These are phyloP conservation scores for Muntiacus muntjak DNA, from an alignment of 2,113 vertebrate genomes.

Conservation along the genomic window DNA sequence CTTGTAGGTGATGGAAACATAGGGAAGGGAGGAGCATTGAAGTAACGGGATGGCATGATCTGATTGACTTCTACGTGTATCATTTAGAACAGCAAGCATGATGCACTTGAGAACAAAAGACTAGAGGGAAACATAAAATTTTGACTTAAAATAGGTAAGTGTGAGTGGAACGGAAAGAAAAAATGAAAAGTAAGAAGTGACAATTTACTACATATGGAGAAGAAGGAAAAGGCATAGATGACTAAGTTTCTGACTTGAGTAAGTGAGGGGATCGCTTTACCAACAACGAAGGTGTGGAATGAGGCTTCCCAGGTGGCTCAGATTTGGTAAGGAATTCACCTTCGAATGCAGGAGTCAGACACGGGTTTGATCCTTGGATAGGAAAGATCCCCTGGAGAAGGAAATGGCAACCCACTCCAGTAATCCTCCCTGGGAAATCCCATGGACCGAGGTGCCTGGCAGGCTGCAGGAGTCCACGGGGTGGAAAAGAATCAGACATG, in stretches of 20 bases:
- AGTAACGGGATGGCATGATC: not conserved
- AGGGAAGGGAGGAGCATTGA: not conserved
- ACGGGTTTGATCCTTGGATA: not conserved
- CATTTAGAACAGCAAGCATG: not conserved
- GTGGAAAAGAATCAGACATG: not conserved
- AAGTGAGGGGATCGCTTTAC: not conserved
- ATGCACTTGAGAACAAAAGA: not conserved
- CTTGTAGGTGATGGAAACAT: not conserved
- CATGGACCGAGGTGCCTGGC: fast-evolving
- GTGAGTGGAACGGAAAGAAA: not conserved
- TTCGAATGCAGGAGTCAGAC: fast-evolving
- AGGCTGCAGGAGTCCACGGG: not conserved
- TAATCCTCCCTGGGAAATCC: not conserved
- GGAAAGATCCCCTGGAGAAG: not conserved
- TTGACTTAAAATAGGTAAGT: not conserved
- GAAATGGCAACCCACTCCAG: not conserved
- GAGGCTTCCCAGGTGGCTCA: not conserved
- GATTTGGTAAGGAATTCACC: not conserved
- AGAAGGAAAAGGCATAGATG: not conserved
- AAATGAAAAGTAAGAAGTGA: not conserved
- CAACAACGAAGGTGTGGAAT: not conserved
- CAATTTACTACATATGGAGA: not conserved
- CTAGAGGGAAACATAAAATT: not conserved
- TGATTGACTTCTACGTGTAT: not conserved
- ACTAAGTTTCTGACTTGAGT: not conserved